Conservation (phyloP, 1,140 invertebrate species). For the Scylla paramamosain region DNA sequence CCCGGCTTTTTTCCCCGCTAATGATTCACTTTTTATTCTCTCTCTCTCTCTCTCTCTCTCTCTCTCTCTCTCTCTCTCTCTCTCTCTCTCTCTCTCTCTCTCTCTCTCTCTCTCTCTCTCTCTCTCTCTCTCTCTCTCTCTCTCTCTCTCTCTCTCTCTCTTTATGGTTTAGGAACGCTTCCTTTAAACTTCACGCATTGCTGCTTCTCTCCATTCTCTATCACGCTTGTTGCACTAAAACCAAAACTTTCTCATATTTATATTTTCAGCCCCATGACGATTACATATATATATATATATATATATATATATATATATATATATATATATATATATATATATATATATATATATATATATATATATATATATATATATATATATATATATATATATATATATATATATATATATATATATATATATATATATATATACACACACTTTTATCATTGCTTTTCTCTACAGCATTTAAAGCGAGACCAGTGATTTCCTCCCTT, state of each 20-base stretch:
- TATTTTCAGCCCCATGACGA: neutral
- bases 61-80: constrained; percentile 41
- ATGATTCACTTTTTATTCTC: constrained; percentile 24
- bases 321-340: neutral
- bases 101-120: neutral
- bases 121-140: neutral
- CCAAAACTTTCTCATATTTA: constrained; percentile 27
- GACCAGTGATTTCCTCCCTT: neutral
- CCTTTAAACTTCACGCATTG: neutral
- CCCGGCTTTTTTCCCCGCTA: neutral
- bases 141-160: neutral
- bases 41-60: constrained; percentile 24
- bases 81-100: constrained; percentile 47
- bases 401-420: too few species aligned
- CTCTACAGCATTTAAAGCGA: too few species aligned
- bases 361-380: neutral
- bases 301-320: neutral
- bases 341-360: neutral
- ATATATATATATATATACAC: too few species aligned
- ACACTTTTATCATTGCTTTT: too few species aligned
- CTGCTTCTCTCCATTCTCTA: neutral
- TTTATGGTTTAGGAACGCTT: neutral
- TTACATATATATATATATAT: too few species aligned
- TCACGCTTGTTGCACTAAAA: neutral
- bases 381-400: too few species aligned